Evolutionary conservation across 2,797 vertebrate species (phyloP), one percentile per base, ranked within the genome.

Genomic region (Loriculus beryllinus): DNA sequence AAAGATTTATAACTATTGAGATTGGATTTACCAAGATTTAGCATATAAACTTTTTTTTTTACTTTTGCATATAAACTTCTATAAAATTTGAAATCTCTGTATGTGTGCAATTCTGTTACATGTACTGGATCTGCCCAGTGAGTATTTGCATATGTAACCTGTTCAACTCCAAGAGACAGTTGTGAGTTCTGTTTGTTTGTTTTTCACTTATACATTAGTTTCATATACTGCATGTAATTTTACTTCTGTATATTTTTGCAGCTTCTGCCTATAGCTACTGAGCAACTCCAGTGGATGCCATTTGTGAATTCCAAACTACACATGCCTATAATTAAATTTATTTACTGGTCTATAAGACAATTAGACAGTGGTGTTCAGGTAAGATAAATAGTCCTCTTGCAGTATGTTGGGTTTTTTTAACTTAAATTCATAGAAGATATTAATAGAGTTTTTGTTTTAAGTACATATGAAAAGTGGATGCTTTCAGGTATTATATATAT

Each of bases 251-350:
- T 78, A 8, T 92, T 94, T 92, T 90, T 94, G 49, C 95, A 99
- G 99, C 96, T 98, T 91, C 97, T 99, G 82, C 99, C 98, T 9
- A 22, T 98, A 63, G 96, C 98, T 95, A 92, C 98, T 54, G 98
- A 99, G 86, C 98, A 99, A 79, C 98, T 99, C 71, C 98, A 98
- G 83, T 98, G 97, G 97, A 96, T 97, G 90, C 97, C 98, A 16
- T 82, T 94, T 78, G 97, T 98, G 72, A 98, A 98, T 62, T 59
- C 90, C 12, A 97, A 97, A 60, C 95, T 99, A 39, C 97, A 98
- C 3, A n/a, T 98, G 26, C 96, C 97, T 56, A 93, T 99, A 35
- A 91, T 99, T 60, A 98, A 97, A 92, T 98, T 98, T 95, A 98
- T 98, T 94, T 98, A 98, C 95, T 98, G 97, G 97, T 95, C 97